A percentile compares a stretch with the other conserved stretches of the same genome.
Evolutionary conservation across 2,797 vertebrate species (phyloP).

Genomic region (Centroberyx gerrardi): DNA sequence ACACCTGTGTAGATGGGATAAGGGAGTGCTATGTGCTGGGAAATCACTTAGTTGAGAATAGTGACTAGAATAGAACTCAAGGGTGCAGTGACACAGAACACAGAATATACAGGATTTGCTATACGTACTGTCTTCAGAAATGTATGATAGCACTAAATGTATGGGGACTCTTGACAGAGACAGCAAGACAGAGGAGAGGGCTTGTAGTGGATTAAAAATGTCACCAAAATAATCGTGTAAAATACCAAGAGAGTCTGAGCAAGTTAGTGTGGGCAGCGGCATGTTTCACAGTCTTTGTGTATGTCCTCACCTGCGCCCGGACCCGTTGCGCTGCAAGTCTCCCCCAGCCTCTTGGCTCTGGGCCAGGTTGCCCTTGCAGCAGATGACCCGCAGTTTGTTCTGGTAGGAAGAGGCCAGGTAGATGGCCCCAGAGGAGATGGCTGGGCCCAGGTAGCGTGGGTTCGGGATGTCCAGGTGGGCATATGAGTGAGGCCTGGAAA

Average conservation of each 20-base stretch:
- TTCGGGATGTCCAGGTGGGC: slow-evolving; percentile 96
- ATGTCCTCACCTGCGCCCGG: slow-evolving; percentile 88
- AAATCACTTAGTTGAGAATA: neutral
- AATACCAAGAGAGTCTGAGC: neutral
- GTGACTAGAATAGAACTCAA: no score
- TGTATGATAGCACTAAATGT: neutral
- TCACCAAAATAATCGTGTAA: neutral
- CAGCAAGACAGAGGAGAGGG: no score
- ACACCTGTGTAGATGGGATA: slow-evolving; percentile 42
- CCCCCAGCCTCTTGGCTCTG: slow-evolving; percentile 87
- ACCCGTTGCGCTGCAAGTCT: slow-evolving; percentile 91
- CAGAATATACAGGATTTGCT: neutral
- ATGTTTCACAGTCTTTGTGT: neutral
- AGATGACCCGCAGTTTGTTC: slow-evolving; percentile 97
- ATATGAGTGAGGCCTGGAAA: slow-evolving; percentile 89
- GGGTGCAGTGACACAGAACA: no score
- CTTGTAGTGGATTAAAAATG: no score
- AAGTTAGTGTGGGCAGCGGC: neutral
- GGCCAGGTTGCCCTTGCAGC: slow-evolving; percentile 97
- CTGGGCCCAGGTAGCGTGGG: slow-evolving; percentile 95
- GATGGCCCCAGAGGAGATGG: slow-evolving; percentile 96
- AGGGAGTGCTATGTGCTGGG: neutral
- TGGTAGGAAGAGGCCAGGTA: slow-evolving; percentile 98
- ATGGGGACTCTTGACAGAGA: neutral
- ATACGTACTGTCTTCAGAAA: neutral